Evolutionary conservation across 2,113 vertebrate species (phyloP).

Genomic region (Electrona antarctica): DNA sequence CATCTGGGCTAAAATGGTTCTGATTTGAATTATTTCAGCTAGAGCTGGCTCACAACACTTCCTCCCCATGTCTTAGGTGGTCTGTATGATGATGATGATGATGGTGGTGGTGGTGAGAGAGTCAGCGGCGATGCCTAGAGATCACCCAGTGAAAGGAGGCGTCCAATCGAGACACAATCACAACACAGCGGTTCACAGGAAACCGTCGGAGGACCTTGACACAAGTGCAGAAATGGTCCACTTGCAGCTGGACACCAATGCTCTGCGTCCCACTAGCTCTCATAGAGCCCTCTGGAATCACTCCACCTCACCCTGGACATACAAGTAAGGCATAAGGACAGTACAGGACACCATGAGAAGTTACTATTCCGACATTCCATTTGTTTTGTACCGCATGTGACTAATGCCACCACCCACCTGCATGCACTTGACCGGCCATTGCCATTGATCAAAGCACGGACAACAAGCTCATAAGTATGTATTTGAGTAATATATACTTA

Average conservation of each 20-base stretch:
- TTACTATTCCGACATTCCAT: background rate
- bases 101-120: slow-evolving; percentile 23
- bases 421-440: too few species aligned
- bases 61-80: slow-evolving; percentile 46
- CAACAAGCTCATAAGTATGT: too few species aligned
- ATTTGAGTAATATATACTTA: background rate
- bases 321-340: slow-evolving; percentile 46
- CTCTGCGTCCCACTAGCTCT: background rate
- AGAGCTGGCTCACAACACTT: background rate
- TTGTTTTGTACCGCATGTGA: too few species aligned
- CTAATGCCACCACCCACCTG: background rate
- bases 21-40: too few species aligned
- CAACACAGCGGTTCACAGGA: background rate
- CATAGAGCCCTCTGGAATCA: slow-evolving; percentile 51
- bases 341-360: background rate
- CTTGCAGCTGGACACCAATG: slow-evolving; percentile 57
- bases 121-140: background rate
- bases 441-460: too few species aligned
- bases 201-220: background rate
- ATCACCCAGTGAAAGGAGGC: background rate
- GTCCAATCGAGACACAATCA: background rate
- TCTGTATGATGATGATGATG: slow-evolving; percentile 17
- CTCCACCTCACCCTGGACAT: slow-evolving; percentile 79
- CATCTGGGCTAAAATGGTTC: too few species aligned
- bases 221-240: slow-evolving; percentile 13